Conservation (phyloP, 2,888 invertebrate genomes). For the Calliphora vomitoria region DNA sequence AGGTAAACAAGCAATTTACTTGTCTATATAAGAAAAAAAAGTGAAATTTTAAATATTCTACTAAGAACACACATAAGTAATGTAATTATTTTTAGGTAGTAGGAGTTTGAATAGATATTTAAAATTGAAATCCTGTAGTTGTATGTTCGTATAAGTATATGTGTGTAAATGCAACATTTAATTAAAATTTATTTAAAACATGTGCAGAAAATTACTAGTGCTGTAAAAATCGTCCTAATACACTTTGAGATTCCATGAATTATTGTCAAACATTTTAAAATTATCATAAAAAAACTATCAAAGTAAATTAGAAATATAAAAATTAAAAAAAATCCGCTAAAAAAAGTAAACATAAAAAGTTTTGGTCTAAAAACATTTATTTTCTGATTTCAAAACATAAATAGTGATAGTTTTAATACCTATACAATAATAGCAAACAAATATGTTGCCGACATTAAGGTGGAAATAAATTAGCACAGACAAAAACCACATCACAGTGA, state of each 20-base stretch:
- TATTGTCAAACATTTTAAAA: too few species aligned
- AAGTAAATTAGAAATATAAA: neutral
- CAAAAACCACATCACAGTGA: too few species aligned
- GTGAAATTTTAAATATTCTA: constrained; percentile 6
- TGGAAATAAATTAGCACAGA: too few species aligned
- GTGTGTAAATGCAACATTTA: constrained; percentile 53
- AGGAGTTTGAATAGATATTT: neutral
- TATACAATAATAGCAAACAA: too few species aligned
- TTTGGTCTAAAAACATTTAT: too few species aligned
- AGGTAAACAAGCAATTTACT: constrained; percentile 61
- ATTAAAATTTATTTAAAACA: constrained; percentile 50
- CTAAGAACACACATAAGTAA: constrained; percentile 25
- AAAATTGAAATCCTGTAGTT: neutral
- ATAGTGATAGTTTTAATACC: too few species aligned
- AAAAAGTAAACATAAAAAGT: too few species aligned
- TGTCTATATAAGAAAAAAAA: constrained; percentile 44
- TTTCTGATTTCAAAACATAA: too few species aligned
- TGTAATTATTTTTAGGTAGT: neutral
- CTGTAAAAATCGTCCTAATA: neutral
- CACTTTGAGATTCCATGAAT: too few species aligned
- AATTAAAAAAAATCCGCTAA: too few species aligned
- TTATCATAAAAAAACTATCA: too few species aligned
- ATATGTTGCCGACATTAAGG: too few species aligned
- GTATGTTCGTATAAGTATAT: neutral
- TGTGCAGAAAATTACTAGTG: constrained; percentile 1